Conservation (phyloP, 2,888 invertebrate genomes). For the Troides oblongomaculatus region DNA sequence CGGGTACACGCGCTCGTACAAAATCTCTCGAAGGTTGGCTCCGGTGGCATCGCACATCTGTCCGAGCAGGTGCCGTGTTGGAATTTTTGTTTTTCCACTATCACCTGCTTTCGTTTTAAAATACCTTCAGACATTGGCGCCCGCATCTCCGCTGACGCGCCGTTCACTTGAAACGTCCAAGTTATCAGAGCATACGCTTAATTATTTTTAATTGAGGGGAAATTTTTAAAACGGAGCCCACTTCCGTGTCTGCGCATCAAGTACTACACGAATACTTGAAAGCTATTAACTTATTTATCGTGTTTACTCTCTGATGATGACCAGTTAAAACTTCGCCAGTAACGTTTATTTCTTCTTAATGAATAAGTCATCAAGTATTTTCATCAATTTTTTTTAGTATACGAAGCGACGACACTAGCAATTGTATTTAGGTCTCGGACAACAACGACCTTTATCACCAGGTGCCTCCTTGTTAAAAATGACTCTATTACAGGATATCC, state of each 20-base stretch:
- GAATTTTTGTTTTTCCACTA: constrained; percentile 51
- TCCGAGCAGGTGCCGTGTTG: constrained; percentile 60
- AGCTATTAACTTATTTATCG: background rate
- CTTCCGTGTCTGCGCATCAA: constrained; percentile 6
- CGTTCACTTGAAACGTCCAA: constrained; percentile 7
- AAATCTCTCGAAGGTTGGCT: constrained; percentile 59
- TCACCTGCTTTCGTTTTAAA: constrained; percentile 31
- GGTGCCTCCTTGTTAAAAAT: too few relatives aligned
- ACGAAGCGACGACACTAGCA: too few relatives aligned
- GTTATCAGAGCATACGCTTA: constrained; percentile 25
- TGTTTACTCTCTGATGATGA: background rate
- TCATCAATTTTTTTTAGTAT: too few relatives aligned
- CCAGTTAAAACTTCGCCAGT: too few relatives aligned
- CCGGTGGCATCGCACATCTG: constrained; percentile 65
- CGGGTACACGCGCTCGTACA: constrained; percentile 52
- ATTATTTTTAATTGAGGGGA: constrained; percentile 23
- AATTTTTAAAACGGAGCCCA: constrained; percentile 5
- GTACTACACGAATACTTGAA: constrained; percentile 1
- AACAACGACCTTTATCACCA: too few relatives aligned
- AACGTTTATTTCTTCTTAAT: too few relatives aligned
- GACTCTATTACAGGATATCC: too few relatives aligned
- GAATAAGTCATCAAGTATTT: too few relatives aligned
- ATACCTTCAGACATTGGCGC: background rate
- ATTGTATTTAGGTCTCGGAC: too few relatives aligned
- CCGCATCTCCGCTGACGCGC: background rate